Evolutionary conservation across 2,888 invertebrate genomes (phyloP).

Genomic region (Alentia gelatinosa): DNA sequence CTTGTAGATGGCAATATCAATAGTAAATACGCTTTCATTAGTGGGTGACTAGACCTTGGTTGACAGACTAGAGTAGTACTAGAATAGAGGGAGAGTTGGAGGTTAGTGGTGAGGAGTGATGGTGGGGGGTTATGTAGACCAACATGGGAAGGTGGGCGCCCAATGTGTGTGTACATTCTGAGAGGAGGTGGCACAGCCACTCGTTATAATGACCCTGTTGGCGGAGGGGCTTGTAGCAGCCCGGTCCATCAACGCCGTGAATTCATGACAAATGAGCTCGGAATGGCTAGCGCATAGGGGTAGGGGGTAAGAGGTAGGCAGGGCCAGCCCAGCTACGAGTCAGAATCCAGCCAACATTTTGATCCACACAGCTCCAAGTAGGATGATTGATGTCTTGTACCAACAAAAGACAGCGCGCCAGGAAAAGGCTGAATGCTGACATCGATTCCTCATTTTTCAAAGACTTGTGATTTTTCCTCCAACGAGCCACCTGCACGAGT

Average conservation of each 20-base stretch:
- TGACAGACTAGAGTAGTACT: no score
- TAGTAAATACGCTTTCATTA: not conserved
- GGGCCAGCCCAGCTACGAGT: not conserved
- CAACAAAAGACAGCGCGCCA: not conserved
- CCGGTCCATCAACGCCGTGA: not conserved
- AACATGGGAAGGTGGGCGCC: not conserved
- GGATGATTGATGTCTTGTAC: constrained; percentile 12
- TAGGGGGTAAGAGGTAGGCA: not conserved
- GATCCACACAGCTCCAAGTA: not conserved
- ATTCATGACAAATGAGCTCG: constrained; percentile 8
- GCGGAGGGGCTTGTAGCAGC: not conserved
- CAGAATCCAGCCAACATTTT: constrained; percentile 19
- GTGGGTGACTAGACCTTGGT: not conserved
- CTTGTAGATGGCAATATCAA: not conserved
- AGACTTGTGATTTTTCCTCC: constrained; percentile 15
- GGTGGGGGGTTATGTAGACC: not conserved
- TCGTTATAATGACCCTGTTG: constrained; percentile 18
- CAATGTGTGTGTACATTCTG: not conserved
- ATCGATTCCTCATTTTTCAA: constrained; percentile 33
- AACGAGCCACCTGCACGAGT: constrained; percentile 10
- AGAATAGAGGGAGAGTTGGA: no score
- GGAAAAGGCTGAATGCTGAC: constrained; percentile 16
- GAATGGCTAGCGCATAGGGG: not conserved
- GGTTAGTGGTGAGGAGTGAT: no score
- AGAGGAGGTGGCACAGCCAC: not conserved